Evolutionary conservation across 2,888 invertebrate genomes (phyloP), one percentile per base, ranked within the genome.

Genomic region (Eueremaeus valkanovi): DNA sequence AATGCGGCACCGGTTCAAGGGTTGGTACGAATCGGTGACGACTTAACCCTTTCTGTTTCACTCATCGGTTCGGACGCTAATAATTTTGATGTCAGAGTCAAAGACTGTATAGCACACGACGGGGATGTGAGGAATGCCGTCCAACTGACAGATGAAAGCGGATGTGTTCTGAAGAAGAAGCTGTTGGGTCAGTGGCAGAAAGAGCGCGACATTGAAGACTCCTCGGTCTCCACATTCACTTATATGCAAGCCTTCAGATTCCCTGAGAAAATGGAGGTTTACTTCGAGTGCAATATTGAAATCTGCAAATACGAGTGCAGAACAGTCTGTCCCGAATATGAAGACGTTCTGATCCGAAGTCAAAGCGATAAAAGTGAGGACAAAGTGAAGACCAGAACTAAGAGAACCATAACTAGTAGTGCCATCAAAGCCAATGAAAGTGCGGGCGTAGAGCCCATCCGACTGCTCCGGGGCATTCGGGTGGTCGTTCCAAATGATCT

Each of bases 171-270:
- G 6, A 91, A 91, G 81, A 90, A 90, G 0, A 92, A 92, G 83
- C 84, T 92, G 2, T 90, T 92, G 81, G 91, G 91, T 0, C 87
- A 90, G 0, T 92, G 92, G 89, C 91, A 91, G 82, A 91, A 90
- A 82, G 89, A 90, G 2, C 90, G 90, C 5, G 89, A 89, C 55
- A 89, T 88, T 78, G 88, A 89, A 0, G 90, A 89, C 27, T 89
- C 90, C 11, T 89, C 90, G 5, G 87, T 91, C 29, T 88, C 91
- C 33, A 90, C 91, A 0, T 92, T 87, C 80, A 90, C 92, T 0
- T 90, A 86, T 86, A 91, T 92, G 84, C 90, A 89, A 81, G 82
- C 82, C 33, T 83, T 83, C 78, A 92, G 92, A 83, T 92, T 92
- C 85, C 92, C 92, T 0, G 92, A 92, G 81, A 89, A 90, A 70